phyloP scores from a whole-genome alignment of 2,113 vertebrate genomes.

The Pelusios castaneus region DNA sequence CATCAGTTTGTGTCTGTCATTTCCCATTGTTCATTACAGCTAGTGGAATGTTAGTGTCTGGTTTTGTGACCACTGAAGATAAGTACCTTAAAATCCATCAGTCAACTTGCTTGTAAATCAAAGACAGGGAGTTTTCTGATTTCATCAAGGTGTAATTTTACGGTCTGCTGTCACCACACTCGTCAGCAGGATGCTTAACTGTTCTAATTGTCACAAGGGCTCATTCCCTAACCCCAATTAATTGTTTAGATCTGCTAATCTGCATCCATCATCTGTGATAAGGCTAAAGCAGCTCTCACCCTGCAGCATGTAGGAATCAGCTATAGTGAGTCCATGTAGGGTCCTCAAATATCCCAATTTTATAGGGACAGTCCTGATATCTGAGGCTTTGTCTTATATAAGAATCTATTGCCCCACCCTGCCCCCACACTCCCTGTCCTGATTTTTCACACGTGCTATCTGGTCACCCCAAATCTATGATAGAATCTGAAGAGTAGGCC shows the following conservation, averaged over 20 bases:
- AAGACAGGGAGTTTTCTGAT: slow-evolving; percentile 61
- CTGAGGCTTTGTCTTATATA: too few species aligned
- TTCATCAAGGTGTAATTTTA: slow-evolving; percentile 72
- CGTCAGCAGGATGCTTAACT: slow-evolving; percentile 77
- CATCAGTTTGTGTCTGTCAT: rapidly evolving
- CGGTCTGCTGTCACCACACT: slow-evolving; percentile 78
- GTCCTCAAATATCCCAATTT: too few species aligned
- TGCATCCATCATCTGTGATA: slow-evolving; percentile 73
- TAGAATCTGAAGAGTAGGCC: slow-evolving; percentile 31
- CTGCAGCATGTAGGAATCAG: slow-evolving; percentile 68
- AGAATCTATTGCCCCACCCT: too few species aligned
- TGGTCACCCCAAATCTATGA: not conserved
- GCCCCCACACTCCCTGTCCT: too few species aligned
- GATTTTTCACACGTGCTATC: too few species aligned
- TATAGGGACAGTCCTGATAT: too few species aligned
- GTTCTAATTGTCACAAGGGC: slow-evolving; percentile 77
- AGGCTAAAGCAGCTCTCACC: slow-evolving; percentile 50
- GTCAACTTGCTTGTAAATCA: slow-evolving; percentile 71
- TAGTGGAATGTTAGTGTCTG: slow-evolving; percentile 18
- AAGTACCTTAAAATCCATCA: slow-evolving; percentile 63
- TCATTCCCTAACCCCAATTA: slow-evolving; percentile 75
- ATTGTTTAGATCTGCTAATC: slow-evolving; percentile 80
- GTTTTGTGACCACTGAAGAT: slow-evolving; percentile 40
- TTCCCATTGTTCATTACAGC: not conserved
- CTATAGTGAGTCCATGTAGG: not conserved